Evolutionary conservation across 2,888 invertebrate genomes (phyloP).

Genomic region (Corbicula japonica): DNA sequence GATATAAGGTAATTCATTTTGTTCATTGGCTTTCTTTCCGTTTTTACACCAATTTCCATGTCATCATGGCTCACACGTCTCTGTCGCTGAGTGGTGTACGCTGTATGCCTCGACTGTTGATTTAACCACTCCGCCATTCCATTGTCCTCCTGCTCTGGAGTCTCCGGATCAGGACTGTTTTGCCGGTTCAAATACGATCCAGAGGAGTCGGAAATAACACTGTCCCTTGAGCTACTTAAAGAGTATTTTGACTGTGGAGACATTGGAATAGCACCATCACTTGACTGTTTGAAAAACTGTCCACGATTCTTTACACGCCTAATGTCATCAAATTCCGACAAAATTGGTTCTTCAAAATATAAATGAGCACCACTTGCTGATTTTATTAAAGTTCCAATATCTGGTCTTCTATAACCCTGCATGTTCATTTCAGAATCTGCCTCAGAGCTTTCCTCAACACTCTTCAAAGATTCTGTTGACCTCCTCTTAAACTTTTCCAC

Average conservation of each 20-base stretch:
- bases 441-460: constrained; percentile 74
- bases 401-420: constrained; percentile 45
- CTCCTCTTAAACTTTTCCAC: constrained; percentile 56
- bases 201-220: constrained; percentile 77
- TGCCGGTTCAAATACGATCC: constrained; percentile 69
- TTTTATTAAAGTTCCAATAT: constrained; percentile 73
- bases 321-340: constrained; percentile 60
- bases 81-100: constrained; percentile 18
- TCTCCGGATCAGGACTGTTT: constrained; percentile 66
- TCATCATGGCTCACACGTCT: constrained; percentile 66
- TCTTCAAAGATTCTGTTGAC: constrained; percentile 75
- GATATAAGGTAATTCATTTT: constrained; percentile 70
- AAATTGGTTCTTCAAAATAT: constrained; percentile 73
- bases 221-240: constrained; percentile 76
- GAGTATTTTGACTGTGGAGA: constrained; percentile 79
- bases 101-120: constrained; percentile 55
- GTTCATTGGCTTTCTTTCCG: constrained; percentile 49
- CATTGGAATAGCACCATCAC: constrained; percentile 76
- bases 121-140: constrained; percentile 62
- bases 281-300: constrained; percentile 64
- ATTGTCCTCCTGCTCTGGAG: constrained; percentile 67
- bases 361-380: constrained; percentile 83
- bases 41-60: constrained; percentile 62
- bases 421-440: constrained; percentile 53
- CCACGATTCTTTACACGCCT: constrained; percentile 46